These are phyloP conservation scores for Bufo gargarizans DNA, from an alignment of 2,113 vertebrate genomes.

Conservation along the genomic window DNA sequence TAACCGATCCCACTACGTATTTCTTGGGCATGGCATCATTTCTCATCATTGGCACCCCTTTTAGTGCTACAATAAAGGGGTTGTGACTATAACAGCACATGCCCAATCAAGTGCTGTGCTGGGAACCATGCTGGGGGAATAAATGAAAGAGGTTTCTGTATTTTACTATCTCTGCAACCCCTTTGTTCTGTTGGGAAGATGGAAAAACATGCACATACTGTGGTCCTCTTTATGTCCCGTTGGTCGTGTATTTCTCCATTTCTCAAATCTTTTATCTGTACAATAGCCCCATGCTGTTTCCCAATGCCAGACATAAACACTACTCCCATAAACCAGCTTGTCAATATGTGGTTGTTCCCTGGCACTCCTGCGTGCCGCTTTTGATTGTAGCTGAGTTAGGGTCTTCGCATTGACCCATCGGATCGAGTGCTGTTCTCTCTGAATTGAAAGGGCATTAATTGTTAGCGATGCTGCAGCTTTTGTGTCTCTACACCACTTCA, in stretches of 20 bases:
- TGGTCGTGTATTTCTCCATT: background rate
- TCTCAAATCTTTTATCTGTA: background rate
- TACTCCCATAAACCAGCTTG: background rate
- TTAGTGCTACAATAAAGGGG: too few species aligned
- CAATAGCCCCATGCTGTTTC: background rate
- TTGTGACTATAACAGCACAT: too few species aligned
- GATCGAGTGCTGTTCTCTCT: slow-evolving; percentile 4
- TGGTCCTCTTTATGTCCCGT: too few species aligned
- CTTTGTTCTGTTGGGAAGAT: background rate
- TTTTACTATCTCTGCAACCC: background rate
- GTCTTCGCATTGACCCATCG: background rate
- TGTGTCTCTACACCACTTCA: background rate
- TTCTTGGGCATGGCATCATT: background rate
- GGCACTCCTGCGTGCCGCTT: background rate
- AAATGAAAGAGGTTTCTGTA: too few species aligned
- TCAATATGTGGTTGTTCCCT: background rate
- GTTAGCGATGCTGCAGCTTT: background rate
- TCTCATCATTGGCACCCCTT: too few species aligned
- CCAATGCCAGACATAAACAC: background rate
- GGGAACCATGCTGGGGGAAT: too few species aligned
- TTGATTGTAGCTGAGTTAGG: slow-evolving; percentile 7
- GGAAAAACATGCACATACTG: too few species aligned
- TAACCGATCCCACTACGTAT: too few species aligned
- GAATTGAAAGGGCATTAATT: slow-evolving; percentile 8
- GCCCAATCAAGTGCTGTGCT: too few species aligned